A percentile compares a stretch with the other conserved stretches of the same genome.
These are phyloP conservation scores for Drosophila melanosoma DNA, from an alignment of 2,888 invertebrate species.

Conservation along the genomic window DNA sequence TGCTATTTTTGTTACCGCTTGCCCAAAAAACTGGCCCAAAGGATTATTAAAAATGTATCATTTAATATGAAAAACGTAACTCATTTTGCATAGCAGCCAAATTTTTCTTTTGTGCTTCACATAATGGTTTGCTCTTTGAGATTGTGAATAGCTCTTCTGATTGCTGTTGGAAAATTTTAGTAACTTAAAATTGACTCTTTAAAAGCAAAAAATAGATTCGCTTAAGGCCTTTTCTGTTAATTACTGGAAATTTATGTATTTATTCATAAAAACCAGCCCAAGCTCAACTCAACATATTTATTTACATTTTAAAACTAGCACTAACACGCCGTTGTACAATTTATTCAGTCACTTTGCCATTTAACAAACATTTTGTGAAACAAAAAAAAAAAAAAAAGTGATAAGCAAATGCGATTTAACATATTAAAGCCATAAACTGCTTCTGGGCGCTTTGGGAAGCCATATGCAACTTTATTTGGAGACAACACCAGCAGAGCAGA, in stretches of 20 bases:
- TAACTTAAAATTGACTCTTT: background rate
- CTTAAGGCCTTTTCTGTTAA: background rate
- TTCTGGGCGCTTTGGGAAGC: conserved; percentile 18
- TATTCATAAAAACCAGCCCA: background rate
- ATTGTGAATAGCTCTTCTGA: conserved; percentile 11
- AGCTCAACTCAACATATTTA: conserved; percentile 11
- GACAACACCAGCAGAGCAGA: conserved; percentile 24
- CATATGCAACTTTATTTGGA: conserved; percentile 57
- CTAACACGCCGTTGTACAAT: no score
- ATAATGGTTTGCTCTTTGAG: conserved; percentile 17
- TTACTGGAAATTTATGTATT: background rate
- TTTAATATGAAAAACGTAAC: conserved; percentile 49
- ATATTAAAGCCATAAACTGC: conserved; percentile 76
- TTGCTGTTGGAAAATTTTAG: background rate
- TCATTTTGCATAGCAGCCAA: conserved; percentile 27
- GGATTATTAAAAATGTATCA: conserved; percentile 46
- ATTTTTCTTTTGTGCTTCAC: conserved; percentile 11
- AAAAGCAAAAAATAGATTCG: background rate
- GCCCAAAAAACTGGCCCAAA: background rate
- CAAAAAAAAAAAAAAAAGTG: conserved; percentile 14
- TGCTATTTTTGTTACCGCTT: background rate
- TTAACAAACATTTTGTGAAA: conserved; percentile 28
- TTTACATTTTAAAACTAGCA: conserved; percentile 26
- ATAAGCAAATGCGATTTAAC: conserved; percentile 56
- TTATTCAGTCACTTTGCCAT: conserved; percentile 21